Conservation (phyloP, 2,797 vertebrate genomes). For the Enteromius thamalakanensis region DNA sequence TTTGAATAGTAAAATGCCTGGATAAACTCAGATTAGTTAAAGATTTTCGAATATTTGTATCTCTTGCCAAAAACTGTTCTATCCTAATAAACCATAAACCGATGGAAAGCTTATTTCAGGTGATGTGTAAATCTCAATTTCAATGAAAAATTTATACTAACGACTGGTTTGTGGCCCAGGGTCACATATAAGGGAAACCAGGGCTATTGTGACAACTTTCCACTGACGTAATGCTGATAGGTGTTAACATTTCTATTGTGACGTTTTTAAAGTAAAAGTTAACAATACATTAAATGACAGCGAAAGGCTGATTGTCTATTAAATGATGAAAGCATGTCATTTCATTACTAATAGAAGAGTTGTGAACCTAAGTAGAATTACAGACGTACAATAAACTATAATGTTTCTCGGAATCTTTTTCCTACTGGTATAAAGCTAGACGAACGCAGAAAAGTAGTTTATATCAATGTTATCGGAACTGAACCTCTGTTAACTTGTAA, state of each 20-base stretch:
- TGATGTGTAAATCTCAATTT: too few species aligned
- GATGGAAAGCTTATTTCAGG: too few species aligned
- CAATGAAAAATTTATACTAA: too few species aligned
- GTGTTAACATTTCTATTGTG: neutral
- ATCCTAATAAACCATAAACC: too few species aligned
- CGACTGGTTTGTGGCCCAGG: too few species aligned
- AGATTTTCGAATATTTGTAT: too few species aligned
- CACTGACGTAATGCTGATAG: neutral
- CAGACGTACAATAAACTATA: neutral
- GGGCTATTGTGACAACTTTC: neutral
- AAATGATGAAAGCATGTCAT: neutral
- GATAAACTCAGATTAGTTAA: neutral
- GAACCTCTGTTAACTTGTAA: neutral
- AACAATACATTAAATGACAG: neutral
- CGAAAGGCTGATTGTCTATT: neutral
- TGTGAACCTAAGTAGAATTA: neutral
- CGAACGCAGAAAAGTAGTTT: neutral
- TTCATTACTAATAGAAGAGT: neutral
- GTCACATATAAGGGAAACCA: neutral
- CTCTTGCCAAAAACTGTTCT: too few species aligned
- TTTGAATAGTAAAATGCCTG: too few species aligned
- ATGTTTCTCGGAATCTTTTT: neutral
- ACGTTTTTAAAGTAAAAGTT: neutral
- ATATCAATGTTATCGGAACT: neutral
- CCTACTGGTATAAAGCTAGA: neutral